Evolutionary conservation across 2,888 invertebrate genomes (phyloP).

Genomic region (Tiphia femorata): DNA sequence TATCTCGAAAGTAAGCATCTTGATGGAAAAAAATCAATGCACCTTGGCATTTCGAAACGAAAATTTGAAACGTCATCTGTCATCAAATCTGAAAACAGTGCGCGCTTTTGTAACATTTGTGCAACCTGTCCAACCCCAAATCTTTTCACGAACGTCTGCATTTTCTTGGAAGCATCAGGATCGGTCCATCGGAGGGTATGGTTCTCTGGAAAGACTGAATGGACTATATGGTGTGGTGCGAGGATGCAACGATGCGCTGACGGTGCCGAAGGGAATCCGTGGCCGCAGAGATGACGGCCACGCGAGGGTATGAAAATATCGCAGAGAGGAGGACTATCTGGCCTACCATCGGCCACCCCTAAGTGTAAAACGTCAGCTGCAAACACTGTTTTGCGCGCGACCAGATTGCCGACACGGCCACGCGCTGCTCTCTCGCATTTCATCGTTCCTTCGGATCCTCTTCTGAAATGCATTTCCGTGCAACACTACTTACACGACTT

Average conservation of each 20-base stretch:
- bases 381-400: constrained; percentile 43
- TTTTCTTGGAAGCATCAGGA: constrained; percentile 16
- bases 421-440: constrained; percentile 6
- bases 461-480: constrained; percentile 20
- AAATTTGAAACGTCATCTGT: too few relatives aligned
- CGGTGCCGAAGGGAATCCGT: background rate
- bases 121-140: too few relatives aligned
- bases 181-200: constrained; percentile 9
- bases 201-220: too few relatives aligned
- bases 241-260: constrained; percentile 10
- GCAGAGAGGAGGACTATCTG: constrained; percentile 29
- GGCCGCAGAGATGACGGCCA: constrained; percentile 14
- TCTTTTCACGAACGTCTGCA: constrained; percentile 9
- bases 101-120: background rate
- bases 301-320: constrained; percentile 18
- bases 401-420: constrained; percentile 42
- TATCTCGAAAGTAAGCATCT: too few relatives aligned
- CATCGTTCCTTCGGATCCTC: too few relatives aligned
- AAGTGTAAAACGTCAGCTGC: constrained; percentile 56
- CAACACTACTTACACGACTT: constrained; percentile 10
- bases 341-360: constrained; percentile 34
- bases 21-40: too few relatives aligned
- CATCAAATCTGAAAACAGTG: too few relatives aligned
- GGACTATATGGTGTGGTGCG: too few relatives aligned
- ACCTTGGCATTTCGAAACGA: too few relatives aligned